Evolutionary conservation across 2,888 invertebrate species (phyloP), one percentile per base, ranked within the genome.

Genomic region (Folsomia manolachei): DNA sequence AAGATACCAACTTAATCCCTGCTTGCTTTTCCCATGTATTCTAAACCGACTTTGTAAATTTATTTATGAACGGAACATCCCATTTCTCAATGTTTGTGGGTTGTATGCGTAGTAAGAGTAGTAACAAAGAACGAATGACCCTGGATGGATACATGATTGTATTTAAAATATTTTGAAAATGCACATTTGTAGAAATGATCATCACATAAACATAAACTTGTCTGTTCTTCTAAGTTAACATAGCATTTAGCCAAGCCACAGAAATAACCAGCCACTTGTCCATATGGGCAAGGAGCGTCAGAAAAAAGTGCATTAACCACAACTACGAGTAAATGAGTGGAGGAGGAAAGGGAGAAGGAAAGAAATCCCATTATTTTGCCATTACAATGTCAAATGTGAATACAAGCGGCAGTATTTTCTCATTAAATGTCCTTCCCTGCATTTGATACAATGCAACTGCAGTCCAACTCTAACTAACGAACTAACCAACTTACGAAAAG

Each of bases 371-470:
- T 62, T 62, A 62, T 23, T 62, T 62, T 24, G 24, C 62, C 69
- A 72, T 69, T 69, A 64, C 69, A 27, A 52, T 64, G 63, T 27
- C 69, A 69, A 69, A 69, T 60, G 60, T 26, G 18, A 19, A 52
- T 23, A 52, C n/a, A 23, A 67, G 19, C 11, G 52, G 25, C 25
- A n/a, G 67, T 24, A 39, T 66, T 66, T 66, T 52, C 67, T 52
- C 25, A 39, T 52, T 39, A 24, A 52, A 19, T 39, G 7, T 39
- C 39, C 14, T 52, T 25, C n/a, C 56, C 60, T 60, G 21, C 60
- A 14, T 39, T 14, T 39, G 39, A n/a, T n/a, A n/a, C n/a, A n/a
- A n/a, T n/a, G n/a, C 39, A 39, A 14, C 39, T 39, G 39, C 39
- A 39, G 39, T 39, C 39, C 39, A 39, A 39, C n/a, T n/a, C n/a